Evolutionary conservation across 2,888 invertebrate species (phyloP), one percentile per base, ranked within the genome.

Genomic region (Tenthredo scrophulariae): DNA sequence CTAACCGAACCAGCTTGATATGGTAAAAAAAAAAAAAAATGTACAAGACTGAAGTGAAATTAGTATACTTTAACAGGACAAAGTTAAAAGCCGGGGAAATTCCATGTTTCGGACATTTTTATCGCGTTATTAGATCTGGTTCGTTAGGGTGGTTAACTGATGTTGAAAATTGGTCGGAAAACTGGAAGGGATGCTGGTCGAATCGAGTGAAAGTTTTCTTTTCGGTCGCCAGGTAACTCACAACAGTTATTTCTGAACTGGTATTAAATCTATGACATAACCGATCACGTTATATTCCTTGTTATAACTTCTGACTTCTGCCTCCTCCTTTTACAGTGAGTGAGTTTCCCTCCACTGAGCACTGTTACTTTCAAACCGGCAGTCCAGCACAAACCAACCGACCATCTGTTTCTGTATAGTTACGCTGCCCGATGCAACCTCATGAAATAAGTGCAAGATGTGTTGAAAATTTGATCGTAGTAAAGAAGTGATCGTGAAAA

Each of bases 291-390:
- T 84, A 85, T 85, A 85, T 86, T 84, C 75, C 85, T 72, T 84
- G 75, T 84, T 85, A 84, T 85, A 82, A 84, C 89, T 92, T 90
- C 90, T 91, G 89, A 91, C 91, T 54, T 80, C 82, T 29, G 62
- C 86, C 86, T 83, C 85, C 79, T 83, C 85, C 86, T 86, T 87
- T 85, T 84, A 86, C 84, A 84, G 65, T 62, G 26, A 82, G 67
- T 86, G 88, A 89, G 89, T 91, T 91, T 91, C 89, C 89, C 91
- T 87, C 88, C 79, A 65, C 83, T 50, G 87, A 88, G 88, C 90
- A 92, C 92, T 92, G 91, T 93, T 92, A 93, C 93, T 93, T 93
- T 93, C 92, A 89, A 90, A 89, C 89, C 90, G 89, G 89, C 92
- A 87, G 88, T 89, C 90, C 89, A 87, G 85, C 89, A 90, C 91